These are phyloP conservation scores for Oryzias sinensis DNA, from an alignment of 2,797 vertebrate genomes.

Conservation along the genomic window DNA sequence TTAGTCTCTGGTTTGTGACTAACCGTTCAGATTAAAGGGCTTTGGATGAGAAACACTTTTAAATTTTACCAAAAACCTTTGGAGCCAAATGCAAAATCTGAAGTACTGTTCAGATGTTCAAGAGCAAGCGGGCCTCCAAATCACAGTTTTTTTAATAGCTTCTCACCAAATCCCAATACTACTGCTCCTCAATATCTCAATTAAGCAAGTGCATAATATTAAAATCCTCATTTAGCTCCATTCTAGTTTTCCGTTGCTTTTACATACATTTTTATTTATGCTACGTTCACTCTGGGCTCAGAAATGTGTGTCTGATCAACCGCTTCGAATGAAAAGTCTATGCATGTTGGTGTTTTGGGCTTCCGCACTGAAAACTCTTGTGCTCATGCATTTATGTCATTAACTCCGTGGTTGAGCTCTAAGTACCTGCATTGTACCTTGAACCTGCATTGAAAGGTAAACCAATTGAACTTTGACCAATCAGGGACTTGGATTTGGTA, in stretches of 20 bases:
- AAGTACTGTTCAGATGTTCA: constrained; percentile 32
- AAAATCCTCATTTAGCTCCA: background rate
- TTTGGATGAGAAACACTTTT: constrained; percentile 61
- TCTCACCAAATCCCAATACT: constrained; percentile 58
- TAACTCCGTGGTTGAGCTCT: too few species aligned
- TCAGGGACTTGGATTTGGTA: too few species aligned
- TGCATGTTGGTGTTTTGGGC: too few species aligned
- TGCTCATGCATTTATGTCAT: too few species aligned
- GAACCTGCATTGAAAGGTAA: too few species aligned
- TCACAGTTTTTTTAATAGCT: constrained; percentile 44
- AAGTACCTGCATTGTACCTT: too few species aligned
- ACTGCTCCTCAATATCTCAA: constrained; percentile 13
- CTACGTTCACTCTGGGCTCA: too few species aligned
- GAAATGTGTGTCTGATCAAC: too few species aligned
- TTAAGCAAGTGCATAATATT: constrained; percentile 4
- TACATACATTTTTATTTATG: constrained; percentile 7
- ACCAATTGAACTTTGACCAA: too few species aligned
- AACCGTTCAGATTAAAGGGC: constrained; percentile 63
- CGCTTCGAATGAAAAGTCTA: too few species aligned
- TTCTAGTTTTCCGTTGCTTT: constrained; percentile 7
- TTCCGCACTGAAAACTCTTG: too few species aligned
- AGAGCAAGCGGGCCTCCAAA: constrained; percentile 28
- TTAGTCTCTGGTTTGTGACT: constrained; percentile 59
- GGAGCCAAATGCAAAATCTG: constrained; percentile 63
- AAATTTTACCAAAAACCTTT: constrained; percentile 75